Evolutionary conservation across 2,113 vertebrate genomes (phyloP).

Genomic region (Progne subis): DNA sequence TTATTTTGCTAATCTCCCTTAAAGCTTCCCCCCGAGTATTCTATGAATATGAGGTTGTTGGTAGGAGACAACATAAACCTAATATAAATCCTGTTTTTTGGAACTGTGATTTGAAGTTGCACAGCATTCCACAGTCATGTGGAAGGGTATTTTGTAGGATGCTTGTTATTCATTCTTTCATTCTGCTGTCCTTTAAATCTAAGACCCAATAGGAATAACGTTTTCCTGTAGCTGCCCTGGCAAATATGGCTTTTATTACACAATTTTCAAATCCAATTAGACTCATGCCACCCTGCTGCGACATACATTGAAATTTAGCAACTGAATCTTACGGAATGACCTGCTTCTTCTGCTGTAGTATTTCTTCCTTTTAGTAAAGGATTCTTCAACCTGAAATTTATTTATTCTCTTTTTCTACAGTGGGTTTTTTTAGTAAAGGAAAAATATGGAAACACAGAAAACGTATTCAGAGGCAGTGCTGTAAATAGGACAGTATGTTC

Average conservation of each 20-base stretch:
- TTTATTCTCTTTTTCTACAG: not conserved
- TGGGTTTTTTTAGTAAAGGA: not conserved
- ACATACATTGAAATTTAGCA: not conserved
- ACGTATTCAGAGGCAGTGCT: not conserved
- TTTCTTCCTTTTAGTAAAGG: not conserved
- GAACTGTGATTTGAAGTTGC: slow-evolving; percentile 11
- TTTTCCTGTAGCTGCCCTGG: not conserved
- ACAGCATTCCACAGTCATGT: not conserved
- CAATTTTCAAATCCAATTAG: slow-evolving; percentile 46
- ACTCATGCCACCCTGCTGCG: not conserved
- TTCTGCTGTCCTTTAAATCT: not conserved
- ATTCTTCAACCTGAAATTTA: not conserved
- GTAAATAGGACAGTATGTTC: not conserved
- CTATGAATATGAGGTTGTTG: slow-evolving; percentile 22
- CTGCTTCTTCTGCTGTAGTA: not conserved
- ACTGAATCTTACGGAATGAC: not conserved
- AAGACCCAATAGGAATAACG: not conserved
- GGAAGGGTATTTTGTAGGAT: not conserved
- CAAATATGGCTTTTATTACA: slow-evolving; percentile 38
- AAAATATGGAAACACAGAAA: not conserved
- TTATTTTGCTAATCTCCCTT: slow-evolving; percentile 67
- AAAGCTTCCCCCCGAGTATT: slow-evolving; percentile 28
- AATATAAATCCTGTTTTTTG: slow-evolving; percentile 20
- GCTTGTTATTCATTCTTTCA: not conserved
- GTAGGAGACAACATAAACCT: slow-evolving; percentile 33